Conservation (phyloP, 2,113 vertebrate genomes). For the Blennius ocellaris region DNA sequence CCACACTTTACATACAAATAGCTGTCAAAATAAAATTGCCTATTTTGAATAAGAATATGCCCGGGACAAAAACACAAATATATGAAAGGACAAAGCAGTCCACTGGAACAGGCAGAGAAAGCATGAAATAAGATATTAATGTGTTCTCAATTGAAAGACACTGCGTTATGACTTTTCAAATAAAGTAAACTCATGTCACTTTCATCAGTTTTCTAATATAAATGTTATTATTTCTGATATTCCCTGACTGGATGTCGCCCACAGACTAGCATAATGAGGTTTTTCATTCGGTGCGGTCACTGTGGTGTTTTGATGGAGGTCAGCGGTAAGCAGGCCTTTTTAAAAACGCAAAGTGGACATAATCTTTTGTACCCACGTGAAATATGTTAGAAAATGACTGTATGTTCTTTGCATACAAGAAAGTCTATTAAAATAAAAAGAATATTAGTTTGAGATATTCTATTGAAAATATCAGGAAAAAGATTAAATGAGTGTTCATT, state of each 20-base stretch:
- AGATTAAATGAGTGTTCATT: no score
- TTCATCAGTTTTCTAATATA: conserved; percentile 59
- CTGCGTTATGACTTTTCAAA: conserved; percentile 65
- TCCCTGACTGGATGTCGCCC: not conserved
- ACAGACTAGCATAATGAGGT: conserved; percentile 8
- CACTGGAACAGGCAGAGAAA: conserved; percentile 67
- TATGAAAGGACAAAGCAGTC: conserved; percentile 68
- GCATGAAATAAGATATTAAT: conserved; percentile 79
- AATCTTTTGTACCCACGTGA: not conserved
- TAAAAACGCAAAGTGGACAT: conserved; percentile 1
- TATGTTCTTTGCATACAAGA: no score
- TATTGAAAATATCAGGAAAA: no score
- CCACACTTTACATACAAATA: conserved; percentile 84
- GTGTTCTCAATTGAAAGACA: conserved; percentile 66
- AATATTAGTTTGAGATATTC: no score
- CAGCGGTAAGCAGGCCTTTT: conserved; percentile 12
- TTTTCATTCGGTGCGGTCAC: conserved; percentile 24
- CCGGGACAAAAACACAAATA: conserved; percentile 67
- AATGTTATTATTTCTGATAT: conserved; percentile 49
- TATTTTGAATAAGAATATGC: conserved; percentile 79
- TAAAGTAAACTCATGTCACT: conserved; percentile 67
- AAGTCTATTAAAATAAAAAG: no score
- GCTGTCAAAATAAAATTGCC: conserved; percentile 85
- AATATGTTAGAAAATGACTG: not conserved
- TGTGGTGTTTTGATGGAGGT: conserved; percentile 10